Evolutionary conservation across 2,888 invertebrate species (phyloP).

Genomic region (Eupithecia centaureata): DNA sequence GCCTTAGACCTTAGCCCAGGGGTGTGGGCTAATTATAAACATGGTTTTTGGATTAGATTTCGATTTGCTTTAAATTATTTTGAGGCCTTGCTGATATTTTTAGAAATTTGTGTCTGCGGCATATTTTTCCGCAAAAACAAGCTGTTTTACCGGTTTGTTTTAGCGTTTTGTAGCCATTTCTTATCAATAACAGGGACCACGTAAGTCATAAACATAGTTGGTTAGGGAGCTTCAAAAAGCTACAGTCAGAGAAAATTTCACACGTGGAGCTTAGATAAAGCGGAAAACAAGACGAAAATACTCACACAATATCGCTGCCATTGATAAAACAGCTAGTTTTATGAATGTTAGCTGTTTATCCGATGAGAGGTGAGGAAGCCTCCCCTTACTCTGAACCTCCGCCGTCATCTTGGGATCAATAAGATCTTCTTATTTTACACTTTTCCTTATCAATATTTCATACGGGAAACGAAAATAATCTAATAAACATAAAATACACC

Average conservation of each 20-base stretch:
- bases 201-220: constrained; percentile 50
- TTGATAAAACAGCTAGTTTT: constrained; percentile 92
- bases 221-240: not conserved
- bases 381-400: constrained; percentile 69
- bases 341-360: constrained; percentile 82
- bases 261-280: not conserved
- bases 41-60: too few relatives aligned
- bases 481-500: constrained; percentile 54
- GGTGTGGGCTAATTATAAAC: too few relatives aligned
- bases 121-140: not conserved
- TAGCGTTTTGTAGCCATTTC: constrained; percentile 21
- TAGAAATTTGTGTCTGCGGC: not conserved
- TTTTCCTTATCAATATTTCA: constrained; percentile 33
- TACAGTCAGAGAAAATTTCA: not conserved
- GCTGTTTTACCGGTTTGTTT: not conserved
- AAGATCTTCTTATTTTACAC: constrained; percentile 34
- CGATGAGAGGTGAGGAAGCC: constrained; percentile 72
- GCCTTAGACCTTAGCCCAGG: too few relatives aligned
- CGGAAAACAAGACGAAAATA: constrained; percentile 51
- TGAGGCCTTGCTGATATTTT: not conserved
- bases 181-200: constrained; percentile 54
- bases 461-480: constrained; percentile 37
- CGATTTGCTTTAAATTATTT: not conserved
- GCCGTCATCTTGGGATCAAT: constrained; percentile 65
- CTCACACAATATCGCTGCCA: constrained; percentile 97